Base-by-base conservation (phyloP, 2,888 invertebrate species). In the Onchidella celtica region DNA sequence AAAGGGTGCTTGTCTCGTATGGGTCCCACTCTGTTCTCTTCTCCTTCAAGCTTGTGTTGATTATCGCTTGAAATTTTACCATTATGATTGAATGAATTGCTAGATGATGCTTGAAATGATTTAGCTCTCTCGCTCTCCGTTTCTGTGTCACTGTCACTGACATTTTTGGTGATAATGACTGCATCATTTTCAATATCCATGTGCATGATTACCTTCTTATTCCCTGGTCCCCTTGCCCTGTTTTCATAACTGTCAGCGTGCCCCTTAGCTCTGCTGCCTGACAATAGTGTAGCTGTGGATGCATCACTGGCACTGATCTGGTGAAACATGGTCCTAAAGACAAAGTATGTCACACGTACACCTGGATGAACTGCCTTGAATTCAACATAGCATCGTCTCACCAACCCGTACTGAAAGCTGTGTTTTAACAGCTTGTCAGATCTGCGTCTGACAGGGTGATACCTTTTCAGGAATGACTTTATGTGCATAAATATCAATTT, bases 381-480 rank as follows among this genome's bases (percentile, higher is more conserved):
- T 24, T 14, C 27, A 47, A n/a, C 63, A 65, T 65, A 63, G 21
- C n/a, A 47, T 34, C 65, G 14, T 29, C 29, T 75, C 29, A 75
- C 32, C 47, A 75, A 27, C 9, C 40, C 59, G 24, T 47, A 75
- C 14, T 75, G 32, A 65, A 36, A 40, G 2, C 29, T 2, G 3
- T 17, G 75, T n/a, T 40, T 63, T 17, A 38, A 14, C 4, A 24
- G 34, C 27, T 27, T n/a, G 55, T 32, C 29, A 1, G 55, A 34
- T 36, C 59, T 73, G 34, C 24, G n/a, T 0, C 14, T n/a, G 14
- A n/a, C 14, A 24, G n/a, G 34, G 38, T 38, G 38, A 27, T 59
- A 61, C 17, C 61, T 73, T 36, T 14, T 73, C 24, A 73, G 61
- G 57, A 36, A 73, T 61, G 38, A 73, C 61, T 73, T 73, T 17